Percentiles rank a stretch among this genome's conserved stretches.
Conservation (phyloP, 2,113 vertebrate species). For the Thryonomys swinderianus region DNA sequence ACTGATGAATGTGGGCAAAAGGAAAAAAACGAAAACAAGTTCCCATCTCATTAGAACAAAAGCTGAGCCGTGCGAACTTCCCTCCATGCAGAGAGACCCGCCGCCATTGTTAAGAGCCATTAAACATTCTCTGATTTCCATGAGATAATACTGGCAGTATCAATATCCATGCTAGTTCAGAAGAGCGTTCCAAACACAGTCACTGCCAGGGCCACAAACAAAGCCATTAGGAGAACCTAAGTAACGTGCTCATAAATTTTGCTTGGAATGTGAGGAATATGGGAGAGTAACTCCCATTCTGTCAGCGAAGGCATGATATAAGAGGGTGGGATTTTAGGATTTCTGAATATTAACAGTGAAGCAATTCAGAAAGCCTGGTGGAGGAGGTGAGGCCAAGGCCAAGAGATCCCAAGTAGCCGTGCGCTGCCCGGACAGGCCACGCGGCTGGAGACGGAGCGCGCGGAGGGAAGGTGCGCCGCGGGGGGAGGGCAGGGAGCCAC, state of each 20-base stretch:
- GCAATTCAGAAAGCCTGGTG: background rate
- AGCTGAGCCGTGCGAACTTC: background rate
- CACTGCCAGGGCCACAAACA: background rate
- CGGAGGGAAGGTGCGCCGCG: background rate
- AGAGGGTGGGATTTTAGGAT: background rate
- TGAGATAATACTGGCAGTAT: background rate
- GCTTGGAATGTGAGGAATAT: background rate
- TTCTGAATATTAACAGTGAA: conserved; percentile 7
- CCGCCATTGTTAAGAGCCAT: background rate
- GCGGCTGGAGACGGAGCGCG: background rate
- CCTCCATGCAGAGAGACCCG: background rate
- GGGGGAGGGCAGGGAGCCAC: background rate
- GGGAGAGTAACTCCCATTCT: background rate
- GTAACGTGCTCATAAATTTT: background rate
- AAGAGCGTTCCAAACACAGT: background rate
- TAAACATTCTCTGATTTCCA: background rate
- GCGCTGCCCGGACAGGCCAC: background rate
- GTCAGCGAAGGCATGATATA: background rate
- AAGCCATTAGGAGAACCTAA: background rate
- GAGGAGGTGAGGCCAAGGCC: background rate
- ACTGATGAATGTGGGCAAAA: background rate
- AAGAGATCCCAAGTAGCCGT: background rate
- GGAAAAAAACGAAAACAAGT: background rate
- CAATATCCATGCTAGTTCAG: background rate
- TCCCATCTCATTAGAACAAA: background rate